These are phyloP conservation scores for Anoura caudifer DNA, from an alignment of 2,113 vertebrate species.

Conservation along the genomic window DNA sequence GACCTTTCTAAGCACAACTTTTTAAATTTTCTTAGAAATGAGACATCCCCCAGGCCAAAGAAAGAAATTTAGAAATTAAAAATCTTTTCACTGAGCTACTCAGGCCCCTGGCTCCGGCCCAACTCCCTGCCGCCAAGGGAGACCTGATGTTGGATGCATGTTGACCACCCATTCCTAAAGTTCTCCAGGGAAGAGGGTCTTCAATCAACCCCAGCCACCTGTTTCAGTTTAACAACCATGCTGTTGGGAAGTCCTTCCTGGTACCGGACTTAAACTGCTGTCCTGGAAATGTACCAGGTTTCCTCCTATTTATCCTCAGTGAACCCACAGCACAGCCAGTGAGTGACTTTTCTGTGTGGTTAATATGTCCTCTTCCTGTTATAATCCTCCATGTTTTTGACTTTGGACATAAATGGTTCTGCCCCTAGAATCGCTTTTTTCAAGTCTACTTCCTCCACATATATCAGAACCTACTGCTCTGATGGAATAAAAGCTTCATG, in stretches of 20 bases:
- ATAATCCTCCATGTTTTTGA: neutral
- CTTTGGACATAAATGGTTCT: neutral
- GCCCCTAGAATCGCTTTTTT: neutral
- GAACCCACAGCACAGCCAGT: neutral
- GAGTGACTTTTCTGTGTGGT: neutral
- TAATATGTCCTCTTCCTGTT: neutral
- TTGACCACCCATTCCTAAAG: neutral
- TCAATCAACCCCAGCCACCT: neutral
- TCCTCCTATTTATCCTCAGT: neutral
- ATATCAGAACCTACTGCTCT: neutral
- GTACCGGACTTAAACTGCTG: neutral
- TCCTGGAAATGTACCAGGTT: neutral
- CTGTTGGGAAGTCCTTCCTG: neutral
- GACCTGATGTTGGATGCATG: neutral
- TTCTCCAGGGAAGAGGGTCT: neutral
- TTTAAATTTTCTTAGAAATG: neutral
- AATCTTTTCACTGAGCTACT: conserved; percentile 13
- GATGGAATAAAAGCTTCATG: neutral
- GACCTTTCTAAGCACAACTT: conserved; percentile 58
- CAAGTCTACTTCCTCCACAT: neutral
- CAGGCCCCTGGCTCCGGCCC: neutral
- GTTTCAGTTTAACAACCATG: neutral
- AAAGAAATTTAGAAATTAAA: conserved; percentile 15
- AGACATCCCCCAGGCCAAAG: conserved; percentile 4
- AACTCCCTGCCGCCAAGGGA: neutral